Base-by-base conservation (phyloP, 2,113 vertebrate species). In the Psittacula cyanocephala region DNA sequence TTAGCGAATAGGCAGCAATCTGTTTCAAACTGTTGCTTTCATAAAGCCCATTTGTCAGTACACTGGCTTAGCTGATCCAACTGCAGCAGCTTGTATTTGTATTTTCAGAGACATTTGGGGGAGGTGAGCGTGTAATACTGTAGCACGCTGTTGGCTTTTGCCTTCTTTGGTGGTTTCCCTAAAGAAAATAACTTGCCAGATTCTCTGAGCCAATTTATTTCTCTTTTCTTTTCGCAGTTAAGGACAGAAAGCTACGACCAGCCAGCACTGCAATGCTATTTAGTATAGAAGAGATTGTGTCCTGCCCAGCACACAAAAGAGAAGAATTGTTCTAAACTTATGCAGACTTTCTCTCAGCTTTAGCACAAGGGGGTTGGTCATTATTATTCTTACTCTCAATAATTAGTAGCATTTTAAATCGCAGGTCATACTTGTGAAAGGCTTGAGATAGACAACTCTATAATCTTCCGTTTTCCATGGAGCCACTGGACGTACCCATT, bases 71-170 rank as follows among this genome's bases (percentile, higher is more conserved):
- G 94, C 91, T 31, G 88, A 79, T 67, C 74, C 90, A 93, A 27
- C 47, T 31, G 86, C 77, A 94, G 81, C 95, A 93, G 83, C 85
- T 65, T 93, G 57, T 63, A 75, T 79, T 88, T 94, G 64, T 64
- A 16, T 89, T 62, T 72, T 71, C 57, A 28, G 83, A 62, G 37
- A 68, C 3, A 3, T 79, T 16, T 60, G 55, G 52, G 82, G 77
- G 80, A 84, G 69, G 59, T 53, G 69, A 92, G 52, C 1, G 0
- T 46, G 3, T 23, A 41, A 35, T 17, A 43, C 79, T 27, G 27
- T 1, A 86, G 64, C 76, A 27, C 7, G 24, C 55, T 67, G n/a
- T 46, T 91, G 74, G 89, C 91, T 91, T 92, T 71, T 74, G 59
- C 69, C 50, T 92, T 74, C 80, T 69, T 50, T 35, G 57, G 83